These are phyloP conservation scores for Colletes gigas DNA, from an alignment of 1,140 invertebrate species.

Conservation along the genomic window DNA sequence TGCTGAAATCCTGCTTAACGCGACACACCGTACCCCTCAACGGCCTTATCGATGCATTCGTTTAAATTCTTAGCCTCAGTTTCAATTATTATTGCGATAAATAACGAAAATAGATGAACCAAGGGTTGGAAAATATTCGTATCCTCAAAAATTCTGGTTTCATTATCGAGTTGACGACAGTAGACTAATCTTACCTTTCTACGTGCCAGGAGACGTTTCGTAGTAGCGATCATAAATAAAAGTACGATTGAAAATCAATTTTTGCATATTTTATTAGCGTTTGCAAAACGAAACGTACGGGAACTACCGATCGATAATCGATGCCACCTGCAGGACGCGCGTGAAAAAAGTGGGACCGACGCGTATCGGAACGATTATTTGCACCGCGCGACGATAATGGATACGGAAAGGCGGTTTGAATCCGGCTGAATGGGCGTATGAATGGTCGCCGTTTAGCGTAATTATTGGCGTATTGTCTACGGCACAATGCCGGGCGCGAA, in stretches of 20 bases:
- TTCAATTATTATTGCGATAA: too few species aligned
- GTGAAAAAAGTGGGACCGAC: constrained; percentile 53
- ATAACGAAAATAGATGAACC: too few species aligned
- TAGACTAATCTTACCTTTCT: too few species aligned
- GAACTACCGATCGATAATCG: constrained; percentile 48
- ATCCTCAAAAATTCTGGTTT: too few species aligned
- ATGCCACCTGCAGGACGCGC: constrained; percentile 49
- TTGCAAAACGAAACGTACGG: background rate
- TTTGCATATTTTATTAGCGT: background rate
- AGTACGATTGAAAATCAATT: too few species aligned
- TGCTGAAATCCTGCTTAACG: background rate
- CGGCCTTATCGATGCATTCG: background rate
- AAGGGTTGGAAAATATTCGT: too few species aligned
- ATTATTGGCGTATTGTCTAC: constrained; percentile 81
- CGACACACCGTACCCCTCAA: background rate
- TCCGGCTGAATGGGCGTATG: constrained; percentile 79
- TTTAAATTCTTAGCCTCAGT: too few species aligned
- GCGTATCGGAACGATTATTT: constrained; percentile 76
- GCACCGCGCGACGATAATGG: constrained; percentile 77
- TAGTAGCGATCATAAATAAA: too few species aligned
- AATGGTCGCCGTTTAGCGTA: constrained; percentile 80
- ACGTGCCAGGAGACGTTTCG: too few species aligned
- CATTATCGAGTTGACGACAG: too few species aligned
- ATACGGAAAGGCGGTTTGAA: constrained; percentile 80
- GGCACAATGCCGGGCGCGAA: constrained; percentile 78